Conservation (phyloP, 2,113 vertebrate genomes). For the Globicephala melas region DNA sequence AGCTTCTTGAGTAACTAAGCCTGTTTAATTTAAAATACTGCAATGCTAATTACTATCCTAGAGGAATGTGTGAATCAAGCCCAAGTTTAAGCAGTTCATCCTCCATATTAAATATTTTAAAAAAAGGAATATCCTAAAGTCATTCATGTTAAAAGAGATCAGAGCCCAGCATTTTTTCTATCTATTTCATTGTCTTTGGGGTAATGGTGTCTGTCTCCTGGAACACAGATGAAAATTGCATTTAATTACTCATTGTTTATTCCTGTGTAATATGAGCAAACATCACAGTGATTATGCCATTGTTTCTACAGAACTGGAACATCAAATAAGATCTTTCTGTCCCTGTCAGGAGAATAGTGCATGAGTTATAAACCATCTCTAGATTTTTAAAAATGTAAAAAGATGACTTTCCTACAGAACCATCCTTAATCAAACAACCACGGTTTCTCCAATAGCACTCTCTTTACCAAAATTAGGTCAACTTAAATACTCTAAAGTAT, state of each 20-base stretch:
- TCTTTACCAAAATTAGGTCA: not conserved
- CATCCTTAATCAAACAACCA: not conserved
- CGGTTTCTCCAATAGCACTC: not conserved
- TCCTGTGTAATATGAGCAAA: not conserved
- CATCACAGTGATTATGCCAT: not conserved
- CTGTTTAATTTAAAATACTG: not conserved
- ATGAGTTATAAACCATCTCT: not conserved
- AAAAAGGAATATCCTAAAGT: not conserved
- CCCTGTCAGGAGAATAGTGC: not conserved
- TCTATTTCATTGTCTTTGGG: not conserved
- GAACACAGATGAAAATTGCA: not conserved
- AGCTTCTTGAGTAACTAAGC: not conserved
- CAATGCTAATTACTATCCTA: not conserved
- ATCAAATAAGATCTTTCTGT: not conserved
- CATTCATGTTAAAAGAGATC: not conserved
- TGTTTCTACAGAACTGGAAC: not conserved
- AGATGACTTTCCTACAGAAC: not conserved
- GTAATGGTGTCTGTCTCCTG: not conserved
- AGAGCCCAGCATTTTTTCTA: not conserved
- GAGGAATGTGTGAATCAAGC: not conserved
- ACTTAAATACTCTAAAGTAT: not conserved
- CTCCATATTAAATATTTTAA: not conserved
- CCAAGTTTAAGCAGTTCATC: not conserved
- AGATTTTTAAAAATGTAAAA: not conserved
- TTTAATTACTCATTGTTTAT: not conserved